phyloP scores from a whole-genome alignment of 2,888 invertebrate genomes.

The Coremacera marginata region DNA sequence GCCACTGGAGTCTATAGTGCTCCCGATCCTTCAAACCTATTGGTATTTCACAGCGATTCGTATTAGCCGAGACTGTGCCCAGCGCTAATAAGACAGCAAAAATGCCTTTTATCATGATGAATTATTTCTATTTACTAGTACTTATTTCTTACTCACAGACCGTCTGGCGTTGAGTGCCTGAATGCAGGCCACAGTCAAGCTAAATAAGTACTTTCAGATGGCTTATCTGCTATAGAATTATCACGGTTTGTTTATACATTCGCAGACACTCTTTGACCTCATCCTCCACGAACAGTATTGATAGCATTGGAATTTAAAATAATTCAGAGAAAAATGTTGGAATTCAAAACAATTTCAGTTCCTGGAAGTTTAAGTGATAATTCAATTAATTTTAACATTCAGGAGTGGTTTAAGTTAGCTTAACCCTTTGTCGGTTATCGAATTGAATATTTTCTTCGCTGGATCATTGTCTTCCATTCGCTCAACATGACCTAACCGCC shows the following conservation, averaged over 20 bases:
- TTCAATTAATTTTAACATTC: no score
- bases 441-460: no score
- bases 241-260: constrained; percentile 8
- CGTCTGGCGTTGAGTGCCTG: neutral
- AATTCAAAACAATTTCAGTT: neutral
- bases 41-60: constrained; percentile 29
- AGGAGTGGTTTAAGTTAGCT: no score
- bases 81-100: neutral
- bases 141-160: neutral
- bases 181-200: neutral
- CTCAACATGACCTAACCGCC: no score
- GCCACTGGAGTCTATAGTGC: constrained; percentile 38
- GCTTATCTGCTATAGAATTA: neutral
- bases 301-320: neutral
- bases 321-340: neutral
- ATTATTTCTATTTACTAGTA: neutral
- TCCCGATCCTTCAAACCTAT: constrained; percentile 30
- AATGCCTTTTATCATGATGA: neutral
- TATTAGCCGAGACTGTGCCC: neutral
- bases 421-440: no score
- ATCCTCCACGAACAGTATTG: neutral
- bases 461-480: no score
- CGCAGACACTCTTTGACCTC: constrained; percentile 16
- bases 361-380: neutral
- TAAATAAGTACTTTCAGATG: neutral